Conservation (phyloP, 1,140 invertebrate species). For the Drosophila truncata region DNA sequence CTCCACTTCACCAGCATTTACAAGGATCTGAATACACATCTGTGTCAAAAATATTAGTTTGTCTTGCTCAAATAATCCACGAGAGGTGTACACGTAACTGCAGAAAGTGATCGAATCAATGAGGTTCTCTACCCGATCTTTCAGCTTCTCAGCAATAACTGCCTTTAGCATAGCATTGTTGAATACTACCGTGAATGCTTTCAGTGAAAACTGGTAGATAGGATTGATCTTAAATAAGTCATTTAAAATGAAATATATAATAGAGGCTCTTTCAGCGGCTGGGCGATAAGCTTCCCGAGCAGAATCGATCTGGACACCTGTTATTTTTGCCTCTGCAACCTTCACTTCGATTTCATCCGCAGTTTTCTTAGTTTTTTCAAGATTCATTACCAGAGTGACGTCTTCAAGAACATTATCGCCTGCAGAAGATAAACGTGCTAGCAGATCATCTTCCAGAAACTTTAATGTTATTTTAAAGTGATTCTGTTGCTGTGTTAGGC, state of each 20-base stretch:
- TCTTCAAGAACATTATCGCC: conserved; percentile 96
- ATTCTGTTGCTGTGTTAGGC: conserved; percentile 96
- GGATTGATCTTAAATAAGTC: conserved; percentile 97
- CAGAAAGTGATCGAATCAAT: conserved; percentile 95
- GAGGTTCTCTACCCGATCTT: conserved; percentile 91
- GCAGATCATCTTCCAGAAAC: conserved; percentile 94
- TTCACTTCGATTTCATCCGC: conserved; percentile 96
- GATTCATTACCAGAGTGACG: conserved; percentile 94
- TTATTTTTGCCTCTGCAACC: conserved; percentile 93
- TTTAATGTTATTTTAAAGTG: conserved; percentile 97
- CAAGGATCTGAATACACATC: conserved; percentile 92
- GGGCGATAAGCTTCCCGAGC: conserved; percentile 95
- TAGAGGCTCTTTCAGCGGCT: conserved; percentile 93
- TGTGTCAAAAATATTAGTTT: conserved; percentile 96
- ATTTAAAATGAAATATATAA: conserved; percentile 97
- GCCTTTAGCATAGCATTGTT: conserved; percentile 93
- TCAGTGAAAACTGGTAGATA: conserved; percentile 98
- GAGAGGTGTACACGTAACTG: conserved; percentile 94
- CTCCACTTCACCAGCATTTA: conserved; percentile 89
- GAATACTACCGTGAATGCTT: conserved; percentile 97
- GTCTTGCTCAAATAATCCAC: conserved; percentile 96
- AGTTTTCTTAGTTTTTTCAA: conserved; percentile 97
- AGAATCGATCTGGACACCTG: conserved; percentile 94
- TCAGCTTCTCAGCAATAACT: conserved; percentile 89
- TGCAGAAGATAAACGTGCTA: conserved; percentile 94